Conservation (phyloP, 2,113 vertebrate genomes). For the Serinus canaria region DNA sequence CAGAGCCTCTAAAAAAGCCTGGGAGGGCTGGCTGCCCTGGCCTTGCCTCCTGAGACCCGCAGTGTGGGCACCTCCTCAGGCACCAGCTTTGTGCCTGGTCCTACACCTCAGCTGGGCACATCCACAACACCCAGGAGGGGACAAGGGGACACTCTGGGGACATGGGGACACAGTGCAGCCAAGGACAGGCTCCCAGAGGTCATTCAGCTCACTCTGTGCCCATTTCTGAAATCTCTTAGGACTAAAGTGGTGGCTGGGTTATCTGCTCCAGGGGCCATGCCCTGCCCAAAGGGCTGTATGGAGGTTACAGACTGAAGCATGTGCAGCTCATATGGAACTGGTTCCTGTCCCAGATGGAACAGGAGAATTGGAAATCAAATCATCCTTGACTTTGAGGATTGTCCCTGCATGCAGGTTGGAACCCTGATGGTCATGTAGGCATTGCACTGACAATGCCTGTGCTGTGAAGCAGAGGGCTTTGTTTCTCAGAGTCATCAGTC, state of each 20-base stretch:
- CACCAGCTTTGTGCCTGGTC: rapidly evolving
- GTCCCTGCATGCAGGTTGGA: not conserved
- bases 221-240: not conserved
- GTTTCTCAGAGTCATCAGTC: not conserved
- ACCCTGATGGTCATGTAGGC: not conserved
- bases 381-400: not conserved
- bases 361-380: not conserved
- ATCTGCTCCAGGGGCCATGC: not conserved
- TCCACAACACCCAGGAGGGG: not conserved
- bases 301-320: not conserved
- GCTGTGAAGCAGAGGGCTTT: not conserved
- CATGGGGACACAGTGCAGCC: not conserved
- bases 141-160: not conserved
- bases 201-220: rapidly evolving
- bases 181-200: not conserved
- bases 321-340: not conserved
- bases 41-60: not conserved
- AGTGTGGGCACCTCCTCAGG: rapidly evolving
- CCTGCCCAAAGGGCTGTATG: not conserved
- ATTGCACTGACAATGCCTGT: not conserved
- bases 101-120: rapidly evolving
- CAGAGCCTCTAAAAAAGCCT: not conserved
- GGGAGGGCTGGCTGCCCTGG: rapidly evolving
- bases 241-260: not conserved
- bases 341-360: not conserved